Base-by-base conservation (phyloP, 2,888 invertebrate genomes). In the Resseliella maxima region DNA sequence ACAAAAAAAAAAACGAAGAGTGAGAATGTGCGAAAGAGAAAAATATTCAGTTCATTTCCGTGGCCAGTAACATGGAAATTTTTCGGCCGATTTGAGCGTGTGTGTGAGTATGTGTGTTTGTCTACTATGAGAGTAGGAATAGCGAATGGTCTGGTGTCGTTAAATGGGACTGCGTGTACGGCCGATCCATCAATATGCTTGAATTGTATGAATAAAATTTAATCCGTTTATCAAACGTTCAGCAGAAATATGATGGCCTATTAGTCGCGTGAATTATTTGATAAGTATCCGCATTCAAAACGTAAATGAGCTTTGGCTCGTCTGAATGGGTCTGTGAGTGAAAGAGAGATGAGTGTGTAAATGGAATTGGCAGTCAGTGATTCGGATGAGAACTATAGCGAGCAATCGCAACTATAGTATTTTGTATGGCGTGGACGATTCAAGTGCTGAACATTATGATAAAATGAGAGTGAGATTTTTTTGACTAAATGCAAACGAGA, bases 231-330 rank as follows among this genome's bases (percentile, higher is more conserved):
- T 83, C 83, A 83, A 83, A 83, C 83, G 83, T 38, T 83, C n/a
- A 83, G 24, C 83, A 83, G 83, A 83, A 83, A 83, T 36, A 83
- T 83, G 83, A 83, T 83, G 38, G 83, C 83, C 83, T 83, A 83
- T 83, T 83, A 83, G 83, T 83, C 83, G 83, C 83, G 38, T 83
- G 83, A 83, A 83, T 83, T 83, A 83, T 83, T 83, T 83, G 83
- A 83, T 83, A 83, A 83, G 83, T 83, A 83, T 83, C 38, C 83
- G 83, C n/a, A 38, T 83, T 83, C 38, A 38, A 38, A 83, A 83
- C 38, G 38, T 38, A 83, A 83, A 83, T 83, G 83, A 83, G 83
- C 83, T 83, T 83, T 83, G 36, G 83, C 36, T 83, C 38, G 38
- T 83, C 38, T 83, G n/a, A 83, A 83, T 83, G 38, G 36, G 24